Evolutionary conservation across 35 echinoderm and acorn worm species (phyloP).

Genomic region (Nesometra sesokonis): DNA sequence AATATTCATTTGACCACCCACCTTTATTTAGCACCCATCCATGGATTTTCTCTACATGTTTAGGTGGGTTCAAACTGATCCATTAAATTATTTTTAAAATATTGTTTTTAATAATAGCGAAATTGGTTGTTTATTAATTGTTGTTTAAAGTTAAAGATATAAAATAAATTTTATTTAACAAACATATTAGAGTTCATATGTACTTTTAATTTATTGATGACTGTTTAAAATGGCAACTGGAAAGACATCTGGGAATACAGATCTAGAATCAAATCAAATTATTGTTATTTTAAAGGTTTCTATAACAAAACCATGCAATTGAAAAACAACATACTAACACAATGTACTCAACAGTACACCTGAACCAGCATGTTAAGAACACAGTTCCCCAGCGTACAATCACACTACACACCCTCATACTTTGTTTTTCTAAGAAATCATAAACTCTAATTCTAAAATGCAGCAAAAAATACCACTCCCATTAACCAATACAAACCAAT

Average conservation of each 20-base stretch:
- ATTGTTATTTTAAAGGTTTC: not conserved
- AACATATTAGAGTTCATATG: not conserved
- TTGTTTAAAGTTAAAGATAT: too few species aligned
- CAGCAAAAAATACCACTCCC: not conserved
- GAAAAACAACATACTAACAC: not conserved
- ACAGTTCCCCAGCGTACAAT: not conserved
- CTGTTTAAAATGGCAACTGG: not conserved
- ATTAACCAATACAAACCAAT: not conserved
- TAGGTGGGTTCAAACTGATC: too few species aligned
- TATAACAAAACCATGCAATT: not conserved
- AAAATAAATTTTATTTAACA: too few species aligned
- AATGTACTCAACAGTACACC: not conserved
- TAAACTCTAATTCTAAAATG: not conserved
- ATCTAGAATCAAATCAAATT: not conserved
- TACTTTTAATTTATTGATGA: not conserved
- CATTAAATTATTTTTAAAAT: too few species aligned
- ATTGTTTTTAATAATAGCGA: too few species aligned
- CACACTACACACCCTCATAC: not conserved
- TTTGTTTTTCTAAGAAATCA: not conserved
- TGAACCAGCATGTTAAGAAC: not conserved
- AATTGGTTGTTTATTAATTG: too few species aligned
- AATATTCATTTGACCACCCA: too few species aligned
- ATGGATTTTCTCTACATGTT: too few species aligned
- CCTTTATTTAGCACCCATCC: too few species aligned
- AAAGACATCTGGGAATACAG: not conserved